Evolutionary conservation across 2,888 invertebrate species (phyloP), one percentile per base, ranked within the genome.

Genomic region (Eupithecia dodoneata): DNA sequence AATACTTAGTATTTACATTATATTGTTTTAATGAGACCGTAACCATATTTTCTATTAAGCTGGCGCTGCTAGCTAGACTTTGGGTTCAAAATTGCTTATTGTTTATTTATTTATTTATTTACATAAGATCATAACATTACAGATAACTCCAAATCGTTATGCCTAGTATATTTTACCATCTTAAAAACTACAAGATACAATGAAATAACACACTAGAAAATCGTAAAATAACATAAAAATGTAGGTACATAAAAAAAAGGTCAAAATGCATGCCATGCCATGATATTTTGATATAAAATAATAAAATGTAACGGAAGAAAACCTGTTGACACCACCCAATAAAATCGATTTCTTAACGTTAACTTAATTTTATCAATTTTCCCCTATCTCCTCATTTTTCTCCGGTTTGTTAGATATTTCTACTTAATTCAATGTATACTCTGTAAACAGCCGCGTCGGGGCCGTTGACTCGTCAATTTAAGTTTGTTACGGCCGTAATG

Each of bases 391-490:
- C 74, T 45, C 47, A 59, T 63, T 63, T 63, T 63, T 74, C 18
- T 30, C 44, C 52, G 65, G 71, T 69, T 75, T 67, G 55, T 71
- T 73, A 72, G 69, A 77, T 77, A 76, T 80, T 77, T 79, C 71
- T 75, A 41, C 76, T 71, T 80, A 76, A 81, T 82, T 82, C 78
- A 82, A 79, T 81, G 78, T 78, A 70, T 71, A 18, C 55, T 72
- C 47, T 42, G 75, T 69, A 77, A 79, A 79, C 74, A 77, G 75
- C 74, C 79, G 49, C 77, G 18, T 41, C 70, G 77, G 76, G 73
- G 70, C 77, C 80, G 75, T 79, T 81, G 74, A 42, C 72, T 72
- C 79, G 79, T 80, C 81, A 80, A 78, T 81, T 82, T 81, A 78
- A 82, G 79, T 80, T 82, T 79, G 74, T 77, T 77, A 77, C 77